phyloP scores from a whole-genome alignment of 2,113 vertebrate species.

The Suncus etruscus region DNA sequence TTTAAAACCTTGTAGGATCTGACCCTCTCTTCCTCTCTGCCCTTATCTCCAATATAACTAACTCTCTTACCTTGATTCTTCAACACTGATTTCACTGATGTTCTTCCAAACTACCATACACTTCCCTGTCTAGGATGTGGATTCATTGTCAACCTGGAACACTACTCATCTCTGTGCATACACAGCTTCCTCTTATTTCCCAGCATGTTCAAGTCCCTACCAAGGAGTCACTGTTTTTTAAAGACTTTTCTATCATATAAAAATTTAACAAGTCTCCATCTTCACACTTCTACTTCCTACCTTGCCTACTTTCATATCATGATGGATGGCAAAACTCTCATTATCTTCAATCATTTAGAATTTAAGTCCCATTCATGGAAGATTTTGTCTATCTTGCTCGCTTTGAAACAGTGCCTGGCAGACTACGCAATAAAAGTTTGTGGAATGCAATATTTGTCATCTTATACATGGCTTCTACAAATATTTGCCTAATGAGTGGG shows the following conservation, averaged over 20 bases:
- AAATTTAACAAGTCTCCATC: background rate
- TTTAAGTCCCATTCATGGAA: slow-evolving; percentile 16
- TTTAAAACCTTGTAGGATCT: background rate
- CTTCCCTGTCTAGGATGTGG: background rate
- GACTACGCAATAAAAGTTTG: slow-evolving; percentile 59
- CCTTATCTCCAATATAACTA: background rate
- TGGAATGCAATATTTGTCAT: slow-evolving; percentile 62
- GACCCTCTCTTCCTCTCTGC: background rate
- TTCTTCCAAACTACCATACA: background rate
- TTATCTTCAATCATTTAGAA: background rate
- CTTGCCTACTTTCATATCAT: background rate
- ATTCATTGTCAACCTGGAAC: background rate
- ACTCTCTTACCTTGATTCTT: background rate
- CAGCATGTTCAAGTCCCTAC: background rate
- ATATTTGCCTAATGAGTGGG: slow-evolving; percentile 59
- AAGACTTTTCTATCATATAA: background rate
- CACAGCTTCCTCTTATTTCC: background rate
- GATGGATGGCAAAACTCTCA: background rate
- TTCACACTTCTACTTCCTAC: background rate
- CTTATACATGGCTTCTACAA: slow-evolving; percentile 46
- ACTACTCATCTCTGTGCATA: background rate
- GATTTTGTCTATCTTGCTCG: slow-evolving; percentile 15
- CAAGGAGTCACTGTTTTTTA: background rate
- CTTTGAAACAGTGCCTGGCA: slow-evolving; percentile 30
- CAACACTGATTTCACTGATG: background rate